Evolutionary conservation across 2,888 invertebrate genomes (phyloP).

Genomic region (Dryocosmus kuriphilus): DNA sequence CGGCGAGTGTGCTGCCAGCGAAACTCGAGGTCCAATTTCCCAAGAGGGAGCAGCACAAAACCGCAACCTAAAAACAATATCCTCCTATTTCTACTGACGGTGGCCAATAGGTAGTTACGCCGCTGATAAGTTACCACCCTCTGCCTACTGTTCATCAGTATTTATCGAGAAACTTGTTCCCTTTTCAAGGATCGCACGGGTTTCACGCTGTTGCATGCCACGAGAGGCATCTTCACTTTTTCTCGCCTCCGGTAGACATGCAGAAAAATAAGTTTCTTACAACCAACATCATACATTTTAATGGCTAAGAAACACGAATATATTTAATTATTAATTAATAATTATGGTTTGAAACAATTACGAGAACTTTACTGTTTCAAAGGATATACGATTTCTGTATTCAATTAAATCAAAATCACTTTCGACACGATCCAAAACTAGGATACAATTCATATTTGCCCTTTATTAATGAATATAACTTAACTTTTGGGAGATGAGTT

Average conservation of each 20-base stretch:
- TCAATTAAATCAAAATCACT: too few relatives aligned
- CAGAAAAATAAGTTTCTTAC: constrained; percentile 40
- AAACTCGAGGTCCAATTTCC: constrained; percentile 73
- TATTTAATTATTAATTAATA: neutral
- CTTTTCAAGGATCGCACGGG: constrained; percentile 4
- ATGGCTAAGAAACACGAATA: neutral
- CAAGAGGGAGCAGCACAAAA: constrained; percentile 70
- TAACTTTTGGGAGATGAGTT: neutral
- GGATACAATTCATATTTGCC: neutral
- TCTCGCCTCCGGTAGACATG: constrained; percentile 28
- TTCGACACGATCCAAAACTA: too few relatives aligned
- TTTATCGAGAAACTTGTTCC: constrained; percentile 36
- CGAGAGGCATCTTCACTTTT: constrained; percentile 40
- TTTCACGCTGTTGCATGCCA: constrained; percentile 7
- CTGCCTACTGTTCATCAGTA: constrained; percentile 48
- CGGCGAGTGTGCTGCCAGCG: constrained; percentile 69
- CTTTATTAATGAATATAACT: neutral
- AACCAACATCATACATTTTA: neutral
- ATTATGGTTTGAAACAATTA: neutral
- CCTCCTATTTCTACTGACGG: constrained; percentile 66
- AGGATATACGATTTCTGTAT: too few relatives aligned
- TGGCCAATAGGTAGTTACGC: constrained; percentile 64
- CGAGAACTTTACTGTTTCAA: neutral
- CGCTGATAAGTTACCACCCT: constrained; percentile 63
- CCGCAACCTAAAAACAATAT: constrained; percentile 75